These are phyloP conservation scores for Girardinus metallicus DNA, from an alignment of 2,797 vertebrate species.

Conservation along the genomic window DNA sequence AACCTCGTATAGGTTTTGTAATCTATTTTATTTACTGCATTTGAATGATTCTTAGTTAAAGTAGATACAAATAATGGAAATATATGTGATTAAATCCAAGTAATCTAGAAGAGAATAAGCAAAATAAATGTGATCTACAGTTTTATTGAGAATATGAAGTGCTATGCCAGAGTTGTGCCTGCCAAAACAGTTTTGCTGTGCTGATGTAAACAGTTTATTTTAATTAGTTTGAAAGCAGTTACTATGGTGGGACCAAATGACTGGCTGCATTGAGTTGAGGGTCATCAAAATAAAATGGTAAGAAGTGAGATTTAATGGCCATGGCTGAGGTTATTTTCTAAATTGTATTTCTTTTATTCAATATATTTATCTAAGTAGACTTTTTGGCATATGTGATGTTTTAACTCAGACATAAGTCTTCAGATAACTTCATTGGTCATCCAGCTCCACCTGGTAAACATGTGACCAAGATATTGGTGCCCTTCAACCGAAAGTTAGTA, in stretches of 20 bases:
- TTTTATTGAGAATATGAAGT: conserved; percentile 2
- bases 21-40: background rate
- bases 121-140: background rate
- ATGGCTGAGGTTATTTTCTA: background rate
- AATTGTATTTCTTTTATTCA: conserved; percentile 2
- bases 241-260: conserved; percentile 1
- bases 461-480: background rate
- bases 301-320: background rate
- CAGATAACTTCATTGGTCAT: background rate
- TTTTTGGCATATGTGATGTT: background rate
- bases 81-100: background rate
- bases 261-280: conserved; percentile 2
- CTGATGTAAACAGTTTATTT: conserved; percentile 11
- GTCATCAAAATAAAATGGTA: conserved; percentile 5
- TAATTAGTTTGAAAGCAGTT: conserved; percentile 5
- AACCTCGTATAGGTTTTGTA: background rate
- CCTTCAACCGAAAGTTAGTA: background rate
- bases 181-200: conserved; percentile 7
- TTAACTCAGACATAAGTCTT: background rate
- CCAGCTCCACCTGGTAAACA: background rate
- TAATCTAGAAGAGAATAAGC: background rate
- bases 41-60: background rate
- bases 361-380: background rate
- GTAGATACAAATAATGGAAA: background rate
- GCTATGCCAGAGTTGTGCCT: background rate